These are phyloP conservation scores for Thripadectes ignobilis DNA, from an alignment of 2,797 vertebrate genomes.

Conservation along the genomic window DNA sequence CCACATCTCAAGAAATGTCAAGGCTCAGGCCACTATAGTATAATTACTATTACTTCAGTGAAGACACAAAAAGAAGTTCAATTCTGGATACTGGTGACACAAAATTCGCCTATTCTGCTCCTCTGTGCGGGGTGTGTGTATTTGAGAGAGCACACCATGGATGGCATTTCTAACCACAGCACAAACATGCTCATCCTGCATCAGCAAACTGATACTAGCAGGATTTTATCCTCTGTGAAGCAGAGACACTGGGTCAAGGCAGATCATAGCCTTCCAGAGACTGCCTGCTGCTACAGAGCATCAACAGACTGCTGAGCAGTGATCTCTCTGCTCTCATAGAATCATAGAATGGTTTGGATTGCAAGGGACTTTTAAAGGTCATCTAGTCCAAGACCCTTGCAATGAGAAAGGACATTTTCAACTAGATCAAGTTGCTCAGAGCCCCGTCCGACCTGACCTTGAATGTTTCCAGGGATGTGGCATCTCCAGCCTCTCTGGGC, in stretches of 20 bases:
- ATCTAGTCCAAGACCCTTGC: not conserved
- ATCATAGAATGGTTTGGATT: not conserved
- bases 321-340: not conserved
- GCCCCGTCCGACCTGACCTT: not conserved
- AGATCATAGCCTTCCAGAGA: not conserved
- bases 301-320: not conserved
- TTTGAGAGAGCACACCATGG: not conserved
- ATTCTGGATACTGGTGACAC: not conserved
- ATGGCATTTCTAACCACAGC: not conserved
- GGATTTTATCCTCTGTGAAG: not conserved
- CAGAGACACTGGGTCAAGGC: not conserved
- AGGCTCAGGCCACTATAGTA: not conserved
- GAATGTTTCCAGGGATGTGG: not conserved
- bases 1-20: not conserved
- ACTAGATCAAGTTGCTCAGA: not conserved
- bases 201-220: not conserved
- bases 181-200: not conserved
- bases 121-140: accelerated
- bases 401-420: not conserved
- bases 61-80: not conserved
- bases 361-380: not conserved
- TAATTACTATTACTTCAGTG: not conserved
- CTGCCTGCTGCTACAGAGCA: not conserved
- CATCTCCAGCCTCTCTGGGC: not conserved
- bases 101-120: not conserved